A percentile compares a stretch with the other conserved stretches of the same genome.
phyloP scores from a whole-genome alignment of 2,888 invertebrate species.

The Meghimatium bilineatum region DNA sequence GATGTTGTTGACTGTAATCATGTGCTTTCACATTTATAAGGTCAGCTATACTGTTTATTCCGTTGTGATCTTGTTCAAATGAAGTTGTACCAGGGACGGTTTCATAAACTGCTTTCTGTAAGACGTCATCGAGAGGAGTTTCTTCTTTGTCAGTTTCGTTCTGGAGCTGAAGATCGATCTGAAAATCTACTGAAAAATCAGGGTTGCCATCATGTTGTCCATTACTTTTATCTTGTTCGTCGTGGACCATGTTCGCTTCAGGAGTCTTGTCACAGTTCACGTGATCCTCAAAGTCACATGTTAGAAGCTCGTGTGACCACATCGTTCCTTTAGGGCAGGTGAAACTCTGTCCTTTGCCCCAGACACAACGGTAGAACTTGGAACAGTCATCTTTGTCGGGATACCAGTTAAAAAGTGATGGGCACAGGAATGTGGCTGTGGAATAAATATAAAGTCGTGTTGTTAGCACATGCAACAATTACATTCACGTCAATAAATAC shows the following conservation, averaged over 20 bases:
- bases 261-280: conserved; percentile 43
- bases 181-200: conserved; percentile 18
- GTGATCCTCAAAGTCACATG: conserved; percentile 53
- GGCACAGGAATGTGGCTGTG: conserved; percentile 44
- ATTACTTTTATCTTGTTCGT: background rate
- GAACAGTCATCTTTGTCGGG: conserved; percentile 53
- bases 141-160: background rate
- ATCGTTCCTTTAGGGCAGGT: conserved; percentile 50
- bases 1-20: background rate
- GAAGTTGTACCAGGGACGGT: background rate
- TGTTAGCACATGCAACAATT: too few species aligned
- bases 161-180: background rate
- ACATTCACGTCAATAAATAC: too few species aligned
- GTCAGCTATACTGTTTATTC: background rate
- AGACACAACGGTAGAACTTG: conserved; percentile 56
- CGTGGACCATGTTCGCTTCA: background rate
- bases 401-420: conserved; percentile 55
- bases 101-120: background rate
- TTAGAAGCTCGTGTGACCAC: conserved; percentile 53
- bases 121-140: background rate
- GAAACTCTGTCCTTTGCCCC: conserved; percentile 51
- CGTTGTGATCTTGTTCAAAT: background rate
- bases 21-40: background rate
- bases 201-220: background rate
- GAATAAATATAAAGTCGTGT: background rate